Base-by-base conservation (phyloP, 1,140 invertebrate species). In the Drosophila gunungcola region DNA sequence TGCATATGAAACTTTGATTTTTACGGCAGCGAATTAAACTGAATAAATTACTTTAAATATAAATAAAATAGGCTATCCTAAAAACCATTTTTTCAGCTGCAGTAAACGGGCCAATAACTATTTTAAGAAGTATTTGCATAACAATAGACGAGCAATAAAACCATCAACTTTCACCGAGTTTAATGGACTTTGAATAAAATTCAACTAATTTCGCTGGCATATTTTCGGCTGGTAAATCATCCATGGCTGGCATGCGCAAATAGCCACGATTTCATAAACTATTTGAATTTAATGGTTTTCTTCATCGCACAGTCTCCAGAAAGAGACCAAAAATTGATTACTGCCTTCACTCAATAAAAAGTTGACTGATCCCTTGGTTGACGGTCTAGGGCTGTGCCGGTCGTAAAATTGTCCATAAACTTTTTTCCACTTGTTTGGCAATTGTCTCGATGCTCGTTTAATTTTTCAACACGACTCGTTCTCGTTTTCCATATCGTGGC, bases 401-500 rank as follows among this genome's bases (percentile, higher is more conserved):
- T 65, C 78, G 70, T 85, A 54, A 82, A 72, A 60, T 67, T 53
- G 60, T 54, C 58, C 46, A 45, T 55, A 45, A 83, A 83, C 68
- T 61, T 67, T 73, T 67, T 77, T 76, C 64, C 65, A 84, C 72
- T 83, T 76, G 80, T 68, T 67, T 72, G 65, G 53, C 80, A 84
- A 81, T 81, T 82, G 69, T 79, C 83, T 82, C 74, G 72, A 76
- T 82, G 83, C 63, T 61, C 79, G 78, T 88, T 88, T 76, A 62
- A 79, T 88, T 86, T 76, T 56, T 58, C 79, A 79, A 76, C 79
- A 69, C 82, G 65, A 85, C 65, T 55, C 42, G 65, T 67, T 76
- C 65, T 55, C 42, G 65, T 67, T 76, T 73, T 69, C 58, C 48
- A 63, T 88, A 67, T 73, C 83, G 79, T 88, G 83, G 78, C 56